Base-by-base conservation (phyloP, 2,888 invertebrate genomes). In the Entomobrya multifasciata region DNA sequence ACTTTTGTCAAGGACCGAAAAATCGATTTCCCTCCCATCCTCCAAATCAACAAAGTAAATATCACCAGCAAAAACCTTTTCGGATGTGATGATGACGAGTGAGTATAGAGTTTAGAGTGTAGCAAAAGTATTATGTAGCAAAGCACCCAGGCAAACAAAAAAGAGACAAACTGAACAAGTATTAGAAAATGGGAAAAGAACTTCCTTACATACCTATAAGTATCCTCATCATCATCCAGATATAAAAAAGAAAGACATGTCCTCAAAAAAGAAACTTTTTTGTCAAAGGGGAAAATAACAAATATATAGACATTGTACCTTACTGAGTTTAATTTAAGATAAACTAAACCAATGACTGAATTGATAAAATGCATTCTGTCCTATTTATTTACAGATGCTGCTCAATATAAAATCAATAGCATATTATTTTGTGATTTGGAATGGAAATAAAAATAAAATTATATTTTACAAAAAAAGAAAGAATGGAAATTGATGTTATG, bases 31-130 rank as follows among this genome's bases (percentile, higher is more conserved):
- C 87, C 89, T 90, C 88, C 88, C 90, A 90, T 90, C 90, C 90
- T 90, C 89, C 90, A 91, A 91, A 91, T 91, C 91, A 91, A 91
- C 90, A 90, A 89, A 91, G 90, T 90, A 91, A 91, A 91, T 89
- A 91, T 87, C 82, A 88, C 91, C 88, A 87, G 62, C 22, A 72
- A 79, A 79, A 72, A 76, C 52, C 44, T 79, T 86, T 86, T 86
- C 86, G 65, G 55, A 81, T 55, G 70, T 47, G 49, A 57, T 49
- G 74, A 80, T 47, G 57, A 65, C 41, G 76, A 62, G 67, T 36
- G 77, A 62, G 84, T 49, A n/a, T n/a, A 47, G 52, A 65, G 49
- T 77, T 49, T 30, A n/a, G n/a, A n/a, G n/a, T n/a, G n/a, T 11
- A 15, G 52, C n/a, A n/a, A n/a, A n/a, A n/a, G n/a, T n/a, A n/a